These are phyloP conservation scores for Drosophila imparisetae DNA, from an alignment of 2,888 invertebrate species.

Conservation along the genomic window DNA sequence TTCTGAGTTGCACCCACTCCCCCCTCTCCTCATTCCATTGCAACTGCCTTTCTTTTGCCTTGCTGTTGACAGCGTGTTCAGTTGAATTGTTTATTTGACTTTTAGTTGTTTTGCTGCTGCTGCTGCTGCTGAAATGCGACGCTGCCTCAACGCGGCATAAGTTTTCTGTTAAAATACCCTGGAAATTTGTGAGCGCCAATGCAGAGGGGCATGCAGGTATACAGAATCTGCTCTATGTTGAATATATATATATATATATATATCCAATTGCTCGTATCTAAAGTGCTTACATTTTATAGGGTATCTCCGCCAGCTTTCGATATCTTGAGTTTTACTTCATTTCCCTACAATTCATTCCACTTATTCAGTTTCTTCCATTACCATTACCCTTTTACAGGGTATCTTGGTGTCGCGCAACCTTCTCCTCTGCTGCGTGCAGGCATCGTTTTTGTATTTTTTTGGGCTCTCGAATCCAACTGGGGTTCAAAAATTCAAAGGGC, in stretches of 20 bases:
- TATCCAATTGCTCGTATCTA: not conserved
- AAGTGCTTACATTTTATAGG: not conserved
- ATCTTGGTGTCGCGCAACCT: not conserved
- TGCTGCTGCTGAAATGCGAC: slow-evolving; percentile 57
- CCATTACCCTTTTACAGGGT: not conserved
- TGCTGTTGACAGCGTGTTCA: slow-evolving; percentile 71
- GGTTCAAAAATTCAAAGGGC: slow-evolving; percentile 56
- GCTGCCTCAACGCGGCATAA: slow-evolving; percentile 32
- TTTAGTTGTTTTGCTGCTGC: slow-evolving; percentile 71
- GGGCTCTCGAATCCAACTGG: slow-evolving; percentile 26
- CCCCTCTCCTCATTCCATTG: not conserved
- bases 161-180: slow-evolving; percentile 43
- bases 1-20: not conserved
- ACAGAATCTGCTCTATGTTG: not conserved
- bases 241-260: not conserved
- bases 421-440: not conserved
- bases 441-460: slow-evolving; percentile 7
- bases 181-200: not conserved
- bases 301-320: not conserved
- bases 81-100: slow-evolving; percentile 81
- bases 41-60: slow-evolving; percentile 1
- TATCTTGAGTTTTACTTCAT: not conserved
- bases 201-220: not conserved
- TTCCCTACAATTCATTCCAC: not conserved
- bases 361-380: fast-evolving